These are phyloP conservation scores for Eospalax fontanierii DNA, from an alignment of 2,797 vertebrate species.

Conservation along the genomic window DNA sequence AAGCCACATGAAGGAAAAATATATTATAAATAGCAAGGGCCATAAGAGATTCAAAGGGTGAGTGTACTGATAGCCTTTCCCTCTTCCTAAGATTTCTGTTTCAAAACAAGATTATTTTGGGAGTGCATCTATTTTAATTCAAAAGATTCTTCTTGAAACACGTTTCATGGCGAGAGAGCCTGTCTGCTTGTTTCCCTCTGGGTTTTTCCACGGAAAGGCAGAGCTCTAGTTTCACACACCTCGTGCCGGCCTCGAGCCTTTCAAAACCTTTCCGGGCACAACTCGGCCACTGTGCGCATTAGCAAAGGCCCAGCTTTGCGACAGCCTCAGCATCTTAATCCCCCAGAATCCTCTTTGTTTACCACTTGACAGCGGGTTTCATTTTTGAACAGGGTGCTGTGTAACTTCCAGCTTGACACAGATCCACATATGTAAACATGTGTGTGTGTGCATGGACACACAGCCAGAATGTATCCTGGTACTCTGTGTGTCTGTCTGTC, in stretches of 20 bases:
- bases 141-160: constrained; percentile 84
- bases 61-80: constrained; percentile 85
- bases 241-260: constrained; percentile 80
- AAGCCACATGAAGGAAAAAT: constrained; percentile 80
- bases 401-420: constrained; percentile 7
- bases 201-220: constrained; percentile 83
- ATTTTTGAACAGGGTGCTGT: constrained; percentile 44
- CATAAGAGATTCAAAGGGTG: constrained; percentile 84
- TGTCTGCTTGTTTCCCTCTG: constrained; percentile 67
- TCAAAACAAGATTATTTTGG: constrained; percentile 88
- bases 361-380: constrained; percentile 75
- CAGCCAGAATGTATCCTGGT: neutral
- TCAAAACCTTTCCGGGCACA: constrained; percentile 76
- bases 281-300: constrained; percentile 30
- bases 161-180: constrained; percentile 80
- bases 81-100: constrained; percentile 86
- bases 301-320: constrained; percentile 64
- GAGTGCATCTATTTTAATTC: constrained; percentile 86
- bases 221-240: constrained; percentile 85
- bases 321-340: constrained; percentile 71
- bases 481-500: neutral
- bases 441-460: neutral
- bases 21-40: constrained; percentile 85
- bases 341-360: constrained; percentile 79
- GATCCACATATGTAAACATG: too few relatives aligned